Evolutionary conservation across 1,140 invertebrate genomes (phyloP).

Genomic region (Aporrectodea caliginosa): DNA sequence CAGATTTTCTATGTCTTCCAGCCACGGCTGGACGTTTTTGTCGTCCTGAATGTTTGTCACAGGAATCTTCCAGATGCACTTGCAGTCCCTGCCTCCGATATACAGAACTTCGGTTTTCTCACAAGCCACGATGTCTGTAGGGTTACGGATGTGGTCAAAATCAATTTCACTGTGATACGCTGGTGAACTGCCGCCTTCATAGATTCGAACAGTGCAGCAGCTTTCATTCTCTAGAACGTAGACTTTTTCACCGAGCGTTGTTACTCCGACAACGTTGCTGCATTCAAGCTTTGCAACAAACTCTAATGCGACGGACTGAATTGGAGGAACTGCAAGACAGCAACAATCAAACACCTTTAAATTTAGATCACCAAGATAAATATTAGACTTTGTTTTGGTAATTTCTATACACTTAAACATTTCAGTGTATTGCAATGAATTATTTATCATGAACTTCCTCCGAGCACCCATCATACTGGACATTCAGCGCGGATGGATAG

Average conservation of each 20-base stretch:
- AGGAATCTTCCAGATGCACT: not conserved
- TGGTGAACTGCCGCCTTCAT: not conserved
- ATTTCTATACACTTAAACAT: no score
- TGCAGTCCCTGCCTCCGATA: not conserved
- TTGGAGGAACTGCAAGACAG: no score
- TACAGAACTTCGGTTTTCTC: not conserved
- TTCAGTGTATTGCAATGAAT: no score
- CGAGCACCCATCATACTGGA: no score
- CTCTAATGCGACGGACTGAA: no score
- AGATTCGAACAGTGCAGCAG: not conserved
- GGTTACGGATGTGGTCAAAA: not conserved
- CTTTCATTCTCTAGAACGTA: not conserved
- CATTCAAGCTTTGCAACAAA: no score
- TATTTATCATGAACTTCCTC: no score
- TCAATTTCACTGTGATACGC: not conserved
- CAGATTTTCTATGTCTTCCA: not conserved
- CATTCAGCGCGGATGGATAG: no score
- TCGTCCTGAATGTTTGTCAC: not conserved
- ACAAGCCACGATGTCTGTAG: not conserved
- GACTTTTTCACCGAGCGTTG: not conserved
- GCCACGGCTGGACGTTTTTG: not conserved
- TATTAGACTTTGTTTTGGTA: no score
- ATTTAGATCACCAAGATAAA: no score
- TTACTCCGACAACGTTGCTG: not conserved
- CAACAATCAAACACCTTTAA: no score